These are phyloP conservation scores for Tringa solitaria DNA, from an alignment of 2,113 vertebrate genomes.

Conservation along the genomic window DNA sequence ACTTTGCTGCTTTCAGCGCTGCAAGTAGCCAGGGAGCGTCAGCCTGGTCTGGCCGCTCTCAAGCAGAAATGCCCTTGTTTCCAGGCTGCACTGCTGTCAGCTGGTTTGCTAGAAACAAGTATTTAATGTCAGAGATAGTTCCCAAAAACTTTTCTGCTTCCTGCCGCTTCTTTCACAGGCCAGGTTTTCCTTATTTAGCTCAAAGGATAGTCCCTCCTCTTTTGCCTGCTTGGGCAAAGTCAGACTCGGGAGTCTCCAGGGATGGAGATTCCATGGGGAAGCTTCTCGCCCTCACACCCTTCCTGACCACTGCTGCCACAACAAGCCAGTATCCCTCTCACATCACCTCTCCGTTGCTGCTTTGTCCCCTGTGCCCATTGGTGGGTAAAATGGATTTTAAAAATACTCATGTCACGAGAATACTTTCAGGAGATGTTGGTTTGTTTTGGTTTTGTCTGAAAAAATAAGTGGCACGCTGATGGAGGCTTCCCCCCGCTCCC, in stretches of 20 bases:
- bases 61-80: not conserved
- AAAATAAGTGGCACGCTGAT: not conserved
- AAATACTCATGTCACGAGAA: not conserved
- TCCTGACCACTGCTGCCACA: not conserved
- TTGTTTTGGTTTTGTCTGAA: not conserved
- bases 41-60: not conserved
- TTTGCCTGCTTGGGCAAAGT: accelerated
- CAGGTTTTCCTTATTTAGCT: not conserved
- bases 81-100: not conserved
- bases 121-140: not conserved
- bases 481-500: not conserved
- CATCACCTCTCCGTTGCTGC: not conserved
- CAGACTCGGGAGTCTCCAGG: not conserved
- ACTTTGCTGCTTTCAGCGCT: not conserved
- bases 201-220: not conserved
- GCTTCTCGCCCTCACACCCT: accelerated
- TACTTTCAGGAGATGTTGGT: not conserved
- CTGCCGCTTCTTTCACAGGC: not conserved
- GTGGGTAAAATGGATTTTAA: not conserved
- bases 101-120: not conserved
- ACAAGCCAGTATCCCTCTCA: not conserved
- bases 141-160: not conserved
- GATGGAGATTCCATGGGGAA: not conserved
- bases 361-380: not conserved
- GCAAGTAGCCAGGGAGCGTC: not conserved